Conservation (phyloP, 2,113 vertebrate genomes). For the Melanocharis versteri region DNA sequence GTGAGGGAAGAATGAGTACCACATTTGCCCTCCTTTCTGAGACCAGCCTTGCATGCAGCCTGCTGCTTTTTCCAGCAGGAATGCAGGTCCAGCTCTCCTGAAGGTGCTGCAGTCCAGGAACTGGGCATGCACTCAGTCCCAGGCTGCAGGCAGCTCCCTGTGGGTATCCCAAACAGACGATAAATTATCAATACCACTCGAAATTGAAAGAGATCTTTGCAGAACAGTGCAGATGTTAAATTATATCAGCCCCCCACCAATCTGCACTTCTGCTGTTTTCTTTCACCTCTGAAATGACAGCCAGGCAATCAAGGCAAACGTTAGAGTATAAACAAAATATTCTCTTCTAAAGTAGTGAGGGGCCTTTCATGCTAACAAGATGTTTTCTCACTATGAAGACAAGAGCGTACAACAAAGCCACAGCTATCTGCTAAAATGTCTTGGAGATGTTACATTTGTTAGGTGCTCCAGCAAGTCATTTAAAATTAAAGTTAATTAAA, state of each 20-base stretch:
- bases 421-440: slow-evolving; percentile 16
- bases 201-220: background rate
- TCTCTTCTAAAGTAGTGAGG: slow-evolving; percentile 34
- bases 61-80: background rate
- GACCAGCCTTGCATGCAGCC: background rate
- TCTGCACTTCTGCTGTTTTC: background rate
- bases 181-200: background rate
- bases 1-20: background rate
- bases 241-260: background rate
- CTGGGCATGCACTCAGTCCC: background rate
- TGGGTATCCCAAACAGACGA: fast-evolving
- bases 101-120: background rate
- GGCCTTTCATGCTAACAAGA: slow-evolving; percentile 41
- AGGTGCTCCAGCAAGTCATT: background rate
- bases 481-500: slow-evolving; percentile 54
- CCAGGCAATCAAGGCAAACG: background rate
- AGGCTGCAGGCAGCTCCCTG: background rate
- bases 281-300: background rate
- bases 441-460: background rate
- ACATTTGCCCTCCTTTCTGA: background rate
- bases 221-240: background rate
- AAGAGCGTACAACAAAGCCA: background rate
- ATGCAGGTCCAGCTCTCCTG: background rate
- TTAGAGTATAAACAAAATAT: slow-evolving; percentile 14
- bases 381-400: background rate